Percentiles rank a stretch among this genome's conserved stretches.
Conservation (phyloP, 2,888 invertebrate species). For the Patella pellucida region DNA sequence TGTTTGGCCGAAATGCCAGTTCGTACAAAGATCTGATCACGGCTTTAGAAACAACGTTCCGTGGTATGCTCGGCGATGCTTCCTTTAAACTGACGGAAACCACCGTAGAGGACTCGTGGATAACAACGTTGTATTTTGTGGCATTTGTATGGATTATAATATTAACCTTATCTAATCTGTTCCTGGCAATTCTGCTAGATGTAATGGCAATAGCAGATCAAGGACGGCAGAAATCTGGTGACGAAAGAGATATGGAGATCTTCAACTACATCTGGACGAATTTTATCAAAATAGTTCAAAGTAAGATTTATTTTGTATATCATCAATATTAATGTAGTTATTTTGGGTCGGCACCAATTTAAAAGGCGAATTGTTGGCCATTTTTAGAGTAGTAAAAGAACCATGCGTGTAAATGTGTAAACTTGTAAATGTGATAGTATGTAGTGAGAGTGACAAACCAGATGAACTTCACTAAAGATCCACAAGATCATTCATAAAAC, state of each 20-base stretch:
- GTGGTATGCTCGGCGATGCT: conserved; percentile 54
- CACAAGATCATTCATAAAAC: too few relatives aligned
- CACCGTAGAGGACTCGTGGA: conserved; percentile 32
- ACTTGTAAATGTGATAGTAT: too few relatives aligned
- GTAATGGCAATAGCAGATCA: conserved; percentile 17
- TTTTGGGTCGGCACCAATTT: too few relatives aligned
- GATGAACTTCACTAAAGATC: too few relatives aligned
- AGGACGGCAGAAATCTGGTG: background rate
- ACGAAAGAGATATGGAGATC: conserved; percentile 17
- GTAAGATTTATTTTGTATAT: too few relatives aligned
- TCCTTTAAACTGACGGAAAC: conserved; percentile 47
- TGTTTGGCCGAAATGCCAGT: conserved; percentile 45
- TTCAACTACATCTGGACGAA: conserved; percentile 14
- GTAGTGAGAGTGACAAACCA: too few relatives aligned
- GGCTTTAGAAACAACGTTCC: conserved; percentile 48
- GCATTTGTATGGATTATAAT: conserved; percentile 49
- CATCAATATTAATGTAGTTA: too few relatives aligned
- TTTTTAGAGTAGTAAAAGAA: too few relatives aligned
- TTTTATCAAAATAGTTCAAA: too few relatives aligned
- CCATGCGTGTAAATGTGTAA: too few relatives aligned
- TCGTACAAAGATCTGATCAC: conserved; percentile 46
- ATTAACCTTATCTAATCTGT: conserved; percentile 53
- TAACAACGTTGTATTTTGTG: conserved; percentile 54
- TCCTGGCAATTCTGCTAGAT: conserved; percentile 48
- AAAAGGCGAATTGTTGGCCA: too few relatives aligned